These are phyloP conservation scores for Aphaenogaster floridana DNA, from an alignment of 1,140 invertebrate species.

Conservation along the genomic window DNA sequence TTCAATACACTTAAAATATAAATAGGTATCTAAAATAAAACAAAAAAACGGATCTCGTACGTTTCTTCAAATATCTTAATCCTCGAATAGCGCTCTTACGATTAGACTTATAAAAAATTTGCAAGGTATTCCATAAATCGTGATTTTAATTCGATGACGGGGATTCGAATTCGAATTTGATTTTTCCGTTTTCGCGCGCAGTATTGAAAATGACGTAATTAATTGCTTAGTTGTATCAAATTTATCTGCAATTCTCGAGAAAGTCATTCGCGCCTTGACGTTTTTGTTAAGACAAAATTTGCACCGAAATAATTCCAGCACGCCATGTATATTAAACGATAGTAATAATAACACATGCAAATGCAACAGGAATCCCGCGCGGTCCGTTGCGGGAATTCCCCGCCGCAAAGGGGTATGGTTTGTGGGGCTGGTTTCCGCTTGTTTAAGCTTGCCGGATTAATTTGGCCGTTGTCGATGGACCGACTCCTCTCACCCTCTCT, in stretches of 20 bases:
- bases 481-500: conserved; percentile 37
- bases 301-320: conserved; percentile 15
- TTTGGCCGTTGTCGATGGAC: conserved; percentile 70
- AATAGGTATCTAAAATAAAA: not conserved
- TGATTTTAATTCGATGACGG: not conserved
- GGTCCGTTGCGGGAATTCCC: conserved; percentile 50
- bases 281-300: conserved; percentile 27
- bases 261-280: not conserved
- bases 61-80: not conserved
- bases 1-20: not conserved
- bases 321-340: conserved; percentile 56
- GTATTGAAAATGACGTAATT: not conserved
- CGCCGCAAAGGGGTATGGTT: conserved; percentile 36
- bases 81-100: not conserved
- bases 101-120: not conserved
- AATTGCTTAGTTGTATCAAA: not conserved
- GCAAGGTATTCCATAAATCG: not conserved
- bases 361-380: conserved; percentile 56
- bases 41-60: not conserved
- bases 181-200: not conserved
- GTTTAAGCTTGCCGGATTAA: conserved; percentile 78
- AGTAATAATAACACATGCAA: conserved; percentile 64
- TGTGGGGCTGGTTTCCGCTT: conserved; percentile 73
- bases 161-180: not conserved
- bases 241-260: not conserved